A percentile compares a stretch with the other conserved stretches of the same genome.
Evolutionary conservation across 2,113 vertebrate species (phyloP).

Genomic region (Tupaia tana): DNA sequence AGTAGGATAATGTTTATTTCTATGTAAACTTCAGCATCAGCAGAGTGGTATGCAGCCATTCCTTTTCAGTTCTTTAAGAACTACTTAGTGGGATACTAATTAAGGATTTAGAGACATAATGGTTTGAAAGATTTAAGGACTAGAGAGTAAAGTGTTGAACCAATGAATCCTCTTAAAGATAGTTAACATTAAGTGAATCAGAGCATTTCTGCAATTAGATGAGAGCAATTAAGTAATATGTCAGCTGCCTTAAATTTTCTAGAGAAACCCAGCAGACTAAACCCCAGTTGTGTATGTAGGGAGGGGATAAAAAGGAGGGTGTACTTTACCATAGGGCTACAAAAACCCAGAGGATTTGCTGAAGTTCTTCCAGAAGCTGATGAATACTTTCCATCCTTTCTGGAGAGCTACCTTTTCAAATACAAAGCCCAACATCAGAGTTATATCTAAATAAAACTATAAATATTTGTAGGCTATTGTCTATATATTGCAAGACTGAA

Average conservation of each 20-base stretch:
- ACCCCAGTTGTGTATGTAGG: not conserved
- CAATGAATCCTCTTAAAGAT: not conserved
- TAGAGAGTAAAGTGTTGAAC: not conserved
- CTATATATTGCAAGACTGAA: not conserved
- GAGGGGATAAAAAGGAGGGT: not conserved
- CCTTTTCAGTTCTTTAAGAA: slow-evolving; percentile 25
- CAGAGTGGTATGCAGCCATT: not conserved
- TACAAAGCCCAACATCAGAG: not conserved
- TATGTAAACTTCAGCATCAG: not conserved
- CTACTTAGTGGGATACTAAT: not conserved
- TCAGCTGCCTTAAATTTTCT: slow-evolving; percentile 3
- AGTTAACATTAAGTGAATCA: not conserved
- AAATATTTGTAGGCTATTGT: not conserved
- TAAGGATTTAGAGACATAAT: not conserved
- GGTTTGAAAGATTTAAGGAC: not conserved
- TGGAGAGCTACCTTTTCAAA: not conserved
- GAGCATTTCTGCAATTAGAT: not conserved
- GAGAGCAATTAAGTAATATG: not conserved
- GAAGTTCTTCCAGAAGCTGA: not conserved
- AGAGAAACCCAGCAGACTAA: not conserved
- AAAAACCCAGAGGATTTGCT: not conserved
- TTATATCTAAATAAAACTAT: not conserved
- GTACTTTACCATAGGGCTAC: not conserved
- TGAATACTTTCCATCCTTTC: not conserved
- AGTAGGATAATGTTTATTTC: not conserved